phyloP scores from a whole-genome alignment of 2,113 vertebrate species.

The Urocolius indicus region DNA sequence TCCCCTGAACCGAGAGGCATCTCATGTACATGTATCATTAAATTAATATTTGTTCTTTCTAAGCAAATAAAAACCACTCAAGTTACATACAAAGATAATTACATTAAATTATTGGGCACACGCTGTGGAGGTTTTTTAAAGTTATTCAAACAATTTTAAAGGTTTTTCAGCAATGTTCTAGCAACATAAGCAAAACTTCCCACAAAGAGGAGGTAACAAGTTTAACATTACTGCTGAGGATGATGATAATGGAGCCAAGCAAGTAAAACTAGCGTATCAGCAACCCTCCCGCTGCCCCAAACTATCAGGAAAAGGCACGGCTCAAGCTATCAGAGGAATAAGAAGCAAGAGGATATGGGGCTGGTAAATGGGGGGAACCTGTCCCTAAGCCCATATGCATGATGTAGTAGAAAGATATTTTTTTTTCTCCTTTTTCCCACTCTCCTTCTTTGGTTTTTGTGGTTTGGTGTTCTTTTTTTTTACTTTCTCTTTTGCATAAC shows the following conservation, averaged over 20 bases:
- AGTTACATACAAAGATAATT: conserved; percentile 35
- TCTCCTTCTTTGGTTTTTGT: not conserved
- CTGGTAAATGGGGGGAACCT: not conserved
- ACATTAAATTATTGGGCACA: conserved; percentile 15
- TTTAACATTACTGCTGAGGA: conserved; percentile 52
- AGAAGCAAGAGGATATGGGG: not conserved
- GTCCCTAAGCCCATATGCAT: not conserved
- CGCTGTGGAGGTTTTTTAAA: not conserved
- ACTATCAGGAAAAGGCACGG: not conserved
- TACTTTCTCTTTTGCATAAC: not conserved
- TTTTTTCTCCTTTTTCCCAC: not conserved
- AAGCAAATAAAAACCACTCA: not conserved
- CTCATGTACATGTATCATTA: not conserved
- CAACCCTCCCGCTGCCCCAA: accelerated
- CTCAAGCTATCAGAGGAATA: conserved; percentile 11
- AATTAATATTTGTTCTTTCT: conserved; percentile 18
- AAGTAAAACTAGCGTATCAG: not conserved
- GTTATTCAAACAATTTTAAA: conserved; percentile 37
- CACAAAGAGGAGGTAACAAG: conserved; percentile 23
- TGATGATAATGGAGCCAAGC: not conserved
- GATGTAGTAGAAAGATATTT: not conserved
- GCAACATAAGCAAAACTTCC: conserved; percentile 40
- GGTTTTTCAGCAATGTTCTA: not conserved
- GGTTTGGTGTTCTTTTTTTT: not conserved
- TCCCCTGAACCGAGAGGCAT: conserved; percentile 25